phyloP scores from a whole-genome alignment of 2,797 vertebrate genomes.

The Gallinago solitaria region DNA sequence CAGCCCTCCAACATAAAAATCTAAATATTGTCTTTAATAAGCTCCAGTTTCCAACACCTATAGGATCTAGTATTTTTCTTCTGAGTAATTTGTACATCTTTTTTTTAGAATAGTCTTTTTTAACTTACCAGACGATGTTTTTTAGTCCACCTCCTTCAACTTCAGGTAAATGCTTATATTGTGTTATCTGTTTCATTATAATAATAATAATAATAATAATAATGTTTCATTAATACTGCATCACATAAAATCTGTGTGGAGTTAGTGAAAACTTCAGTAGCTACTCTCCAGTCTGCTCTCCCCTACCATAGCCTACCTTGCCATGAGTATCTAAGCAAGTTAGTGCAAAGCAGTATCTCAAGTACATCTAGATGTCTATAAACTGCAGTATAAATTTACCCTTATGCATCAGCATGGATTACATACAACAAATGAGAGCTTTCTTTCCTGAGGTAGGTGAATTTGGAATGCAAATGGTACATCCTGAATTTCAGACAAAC shows the following conservation, averaged over 20 bases:
- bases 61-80: neutral
- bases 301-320: neutral
- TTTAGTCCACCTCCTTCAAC: neutral
- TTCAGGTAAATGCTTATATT: neutral
- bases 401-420: neutral
- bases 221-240: neutral
- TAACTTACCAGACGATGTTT: neutral
- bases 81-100: neutral
- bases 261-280: neutral
- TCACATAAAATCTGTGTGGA: neutral
- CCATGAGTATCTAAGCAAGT: neutral
- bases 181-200: neutral
- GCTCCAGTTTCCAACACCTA: neutral
- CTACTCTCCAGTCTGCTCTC: neutral
- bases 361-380: neutral
- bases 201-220: neutral
- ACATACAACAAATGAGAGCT: neutral
- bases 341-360: neutral
- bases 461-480: constrained; percentile 45
- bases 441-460: neutral
- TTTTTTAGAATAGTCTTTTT: neutral
- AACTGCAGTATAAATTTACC: neutral
- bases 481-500: constrained; percentile 38
- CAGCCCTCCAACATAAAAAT: neutral
- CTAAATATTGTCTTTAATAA: neutral